Base-by-base conservation (phyloP, 2,888 invertebrate species). In the Dione juno region DNA sequence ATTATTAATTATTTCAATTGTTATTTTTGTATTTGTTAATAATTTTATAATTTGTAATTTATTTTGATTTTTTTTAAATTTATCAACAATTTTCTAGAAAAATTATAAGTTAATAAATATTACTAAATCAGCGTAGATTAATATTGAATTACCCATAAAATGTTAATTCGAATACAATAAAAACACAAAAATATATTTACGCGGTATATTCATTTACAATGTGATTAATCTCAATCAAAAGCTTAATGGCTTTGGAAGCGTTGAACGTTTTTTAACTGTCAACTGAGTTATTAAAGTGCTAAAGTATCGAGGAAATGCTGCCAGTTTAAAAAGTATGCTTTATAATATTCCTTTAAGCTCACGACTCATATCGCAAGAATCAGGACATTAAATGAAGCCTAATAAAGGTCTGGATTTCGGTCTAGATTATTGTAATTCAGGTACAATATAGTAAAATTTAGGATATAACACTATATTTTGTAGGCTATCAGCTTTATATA, bases 141-240 rank as follows among this genome's bases (percentile, higher is more conserved):
- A 1, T 16, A 48, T 48, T 48, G 8, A 48, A 1, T 8, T 16
- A n/a, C 45, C 45, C 14, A 14, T 53, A 53, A 28, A 21, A 28
- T 53, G 21, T 53, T 28, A 13, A 13, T 1, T 28, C 28, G 21
- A 14, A 53, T 11, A 21, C 14, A 28, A 28, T 53, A 16, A 57
- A 21, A 58, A 41, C 13, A 11, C 19, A 5, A 40, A 58, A 58
- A 9, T 41, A 1, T 58, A 10, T 58, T 58, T 14, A 13, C 37
- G n/a, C n/a, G n/a, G n/a, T 3, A 8, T 41, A 19, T 40, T 40
- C 58, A 13, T 43, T 59, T 37, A 37, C 9, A 19, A 40, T 57
- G 37, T 69, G 57, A 64, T 69, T 69, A 48, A 69, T 69, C 40
- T 28, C 48, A 64, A 69, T 69, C 69, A 57, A 40, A 41, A 16